phyloP scores from a whole-genome alignment of 2,888 invertebrate genomes.

The Margaritifera margaritifera region DNA sequence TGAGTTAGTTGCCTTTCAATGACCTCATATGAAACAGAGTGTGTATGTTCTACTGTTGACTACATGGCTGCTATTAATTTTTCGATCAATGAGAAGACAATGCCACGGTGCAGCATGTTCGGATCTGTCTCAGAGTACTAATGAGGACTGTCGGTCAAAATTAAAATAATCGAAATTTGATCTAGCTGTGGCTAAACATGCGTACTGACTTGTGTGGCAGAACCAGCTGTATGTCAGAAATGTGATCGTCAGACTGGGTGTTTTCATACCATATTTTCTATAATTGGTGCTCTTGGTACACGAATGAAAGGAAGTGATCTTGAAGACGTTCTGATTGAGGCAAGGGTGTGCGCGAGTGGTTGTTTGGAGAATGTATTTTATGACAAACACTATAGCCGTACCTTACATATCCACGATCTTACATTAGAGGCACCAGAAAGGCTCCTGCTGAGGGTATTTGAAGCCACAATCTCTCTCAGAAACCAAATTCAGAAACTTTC shows the following conservation, averaged over 20 bases:
- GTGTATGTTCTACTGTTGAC: slow-evolving; percentile 16
- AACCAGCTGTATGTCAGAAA: slow-evolving; percentile 9
- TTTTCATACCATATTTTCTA: slow-evolving; percentile 26
- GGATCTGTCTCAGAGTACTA: slow-evolving; percentile 17
- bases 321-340: slow-evolving; percentile 19
- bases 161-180: slow-evolving; percentile 37
- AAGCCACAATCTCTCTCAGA: background rate
- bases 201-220: slow-evolving; percentile 21
- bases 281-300: slow-evolving; percentile 25
- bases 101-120: slow-evolving; percentile 31
- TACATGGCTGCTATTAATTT: slow-evolving; percentile 27
- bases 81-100: slow-evolving; percentile 27
- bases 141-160: too few species aligned
- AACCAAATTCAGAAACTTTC: slow-evolving; percentile 4
- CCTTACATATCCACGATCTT: slow-evolving; percentile 21
- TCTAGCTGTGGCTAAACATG: slow-evolving; percentile 27
- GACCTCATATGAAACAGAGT: too few species aligned
- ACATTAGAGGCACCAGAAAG: slow-evolving; percentile 18
- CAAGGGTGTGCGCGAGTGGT: slow-evolving; percentile 29
- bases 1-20: slow-evolving; percentile 26
- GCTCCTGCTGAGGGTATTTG: slow-evolving; percentile 10
- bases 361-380: slow-evolving; percentile 24
- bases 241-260: slow-evolving; percentile 17
- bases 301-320: slow-evolving; percentile 25
- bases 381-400: slow-evolving; percentile 28